Percentiles rank a stretch among this genome's conserved stretches.
These are phyloP conservation scores for Aphaenogaster rudis DNA, from an alignment of 1,140 invertebrate species.

Conservation along the genomic window DNA sequence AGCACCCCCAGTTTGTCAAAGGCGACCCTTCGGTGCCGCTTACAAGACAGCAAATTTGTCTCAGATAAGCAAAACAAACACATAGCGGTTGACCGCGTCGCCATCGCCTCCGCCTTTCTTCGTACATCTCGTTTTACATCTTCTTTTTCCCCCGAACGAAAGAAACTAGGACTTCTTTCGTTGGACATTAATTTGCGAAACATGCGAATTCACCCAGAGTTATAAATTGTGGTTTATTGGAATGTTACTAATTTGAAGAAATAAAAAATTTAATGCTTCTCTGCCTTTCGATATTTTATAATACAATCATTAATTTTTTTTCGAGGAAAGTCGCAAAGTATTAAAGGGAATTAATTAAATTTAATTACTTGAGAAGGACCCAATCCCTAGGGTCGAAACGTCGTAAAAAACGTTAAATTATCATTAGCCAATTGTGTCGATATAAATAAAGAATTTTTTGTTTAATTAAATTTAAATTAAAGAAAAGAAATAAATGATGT, in stretches of 20 bases:
- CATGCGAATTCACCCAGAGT: not conserved
- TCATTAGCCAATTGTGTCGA: too few species aligned
- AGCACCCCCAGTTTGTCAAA: constrained; percentile 82
- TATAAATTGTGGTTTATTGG: not conserved
- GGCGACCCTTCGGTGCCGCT: constrained; percentile 84
- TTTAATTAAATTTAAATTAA: constrained; percentile 6
- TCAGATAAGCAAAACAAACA: constrained; percentile 86
- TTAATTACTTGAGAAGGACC: not conserved
- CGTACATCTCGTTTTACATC: constrained; percentile 21
- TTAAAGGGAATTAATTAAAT: not conserved
- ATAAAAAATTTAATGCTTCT: not conserved
- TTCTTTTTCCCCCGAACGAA: not conserved
- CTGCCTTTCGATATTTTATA: not conserved
- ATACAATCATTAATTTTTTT: not conserved
- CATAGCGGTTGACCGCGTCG: constrained; percentile 61
- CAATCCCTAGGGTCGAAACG: too few species aligned
- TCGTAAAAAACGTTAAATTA: too few species aligned
- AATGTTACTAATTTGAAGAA: not conserved
- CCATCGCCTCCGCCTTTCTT: not conserved
- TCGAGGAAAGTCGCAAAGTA: not conserved
- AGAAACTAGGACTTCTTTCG: not conserved
- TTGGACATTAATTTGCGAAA: not conserved
- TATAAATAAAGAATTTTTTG: too few species aligned
- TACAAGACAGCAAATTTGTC: constrained; percentile 87
- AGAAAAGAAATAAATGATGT: not conserved